A percentile compares a stretch with the other conserved stretches of the same genome.
These are phyloP conservation scores for Craniophora ligustri DNA, from an alignment of 2,888 invertebrate species.

Conservation along the genomic window DNA sequence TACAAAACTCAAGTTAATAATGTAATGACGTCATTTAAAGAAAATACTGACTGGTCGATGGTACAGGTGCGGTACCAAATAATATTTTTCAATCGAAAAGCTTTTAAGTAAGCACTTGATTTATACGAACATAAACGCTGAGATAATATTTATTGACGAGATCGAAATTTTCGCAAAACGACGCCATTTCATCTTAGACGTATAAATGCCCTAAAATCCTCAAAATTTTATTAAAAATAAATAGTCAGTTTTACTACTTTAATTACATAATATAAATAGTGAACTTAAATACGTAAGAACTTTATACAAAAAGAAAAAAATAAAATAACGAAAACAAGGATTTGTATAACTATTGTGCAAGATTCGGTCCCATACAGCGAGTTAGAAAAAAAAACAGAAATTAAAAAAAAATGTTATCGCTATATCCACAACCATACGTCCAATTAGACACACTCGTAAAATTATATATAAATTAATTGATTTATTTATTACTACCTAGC, in stretches of 20 bases:
- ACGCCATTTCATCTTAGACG: constrained; percentile 71
- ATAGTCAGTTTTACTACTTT: constrained; percentile 80
- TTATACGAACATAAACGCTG: constrained; percentile 19
- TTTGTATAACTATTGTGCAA: constrained; percentile 48
- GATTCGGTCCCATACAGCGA: constrained; percentile 71
- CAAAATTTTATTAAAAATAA: constrained; percentile 77
- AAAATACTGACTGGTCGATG: constrained; percentile 28
- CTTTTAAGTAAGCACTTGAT: constrained; percentile 42
- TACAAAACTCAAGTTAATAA: constrained; percentile 69
- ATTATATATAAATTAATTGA: constrained; percentile 73
- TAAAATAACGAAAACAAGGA: constrained; percentile 60
- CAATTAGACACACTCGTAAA: constrained; percentile 75
- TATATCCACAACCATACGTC: constrained; percentile 79
- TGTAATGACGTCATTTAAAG: constrained; percentile 69
- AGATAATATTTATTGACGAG: constrained; percentile 24
- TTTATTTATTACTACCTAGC: constrained; percentile 77
- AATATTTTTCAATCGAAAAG: constrained; percentile 44
- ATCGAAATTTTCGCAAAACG: constrained; percentile 54
- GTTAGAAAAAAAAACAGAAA: constrained; percentile 46
- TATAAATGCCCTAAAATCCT: constrained; percentile 72
- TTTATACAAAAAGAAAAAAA: constrained; percentile 84
- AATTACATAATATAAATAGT: constrained; percentile 83
- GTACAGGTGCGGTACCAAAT: constrained; percentile 14
- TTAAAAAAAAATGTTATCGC: constrained; percentile 58
- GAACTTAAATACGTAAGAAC: constrained; percentile 76